Conservation (phyloP, 2,888 invertebrate species). For the Ophion costatus region DNA sequence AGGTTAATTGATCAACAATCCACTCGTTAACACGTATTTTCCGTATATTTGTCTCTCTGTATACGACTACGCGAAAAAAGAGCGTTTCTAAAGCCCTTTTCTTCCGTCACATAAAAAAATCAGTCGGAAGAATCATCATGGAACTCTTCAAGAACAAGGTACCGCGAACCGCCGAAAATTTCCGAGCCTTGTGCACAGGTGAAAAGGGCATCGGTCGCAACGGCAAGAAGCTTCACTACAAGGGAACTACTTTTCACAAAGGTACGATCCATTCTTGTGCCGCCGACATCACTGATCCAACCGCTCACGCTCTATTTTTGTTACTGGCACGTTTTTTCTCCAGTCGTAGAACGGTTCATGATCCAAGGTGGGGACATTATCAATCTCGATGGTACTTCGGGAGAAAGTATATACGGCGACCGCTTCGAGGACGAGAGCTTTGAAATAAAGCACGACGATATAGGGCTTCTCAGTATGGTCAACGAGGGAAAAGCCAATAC, state of each 20-base stretch:
- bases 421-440: conserved; percentile 97
- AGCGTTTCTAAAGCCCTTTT: not conserved
- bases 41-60: not conserved
- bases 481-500: conserved; percentile 92
- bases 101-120: conserved; percentile 5
- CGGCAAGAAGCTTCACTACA: conserved; percentile 92
- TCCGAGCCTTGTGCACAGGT: conserved; percentile 95
- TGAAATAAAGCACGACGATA: conserved; percentile 86
- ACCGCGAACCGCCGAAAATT: conserved; percentile 96
- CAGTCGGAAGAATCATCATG: conserved; percentile 93
- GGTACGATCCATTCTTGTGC: conserved; percentile 82
- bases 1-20: conserved; percentile 84
- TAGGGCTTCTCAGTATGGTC: conserved; percentile 91
- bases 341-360: conserved; percentile 94
- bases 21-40: not conserved
- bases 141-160: conserved; percentile 93
- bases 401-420: conserved; percentile 97
- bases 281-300: not conserved
- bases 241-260: conserved; percentile 92
- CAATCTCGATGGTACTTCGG: conserved; percentile 92
- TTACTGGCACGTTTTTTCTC: conserved; percentile 18
- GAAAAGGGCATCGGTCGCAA: conserved; percentile 90
- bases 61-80: not conserved
- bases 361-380: conserved; percentile 93
- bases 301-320: conserved; percentile 35